Percentiles rank a stretch among this genome's conserved stretches.
Evolutionary conservation across 2,113 vertebrate genomes (phyloP).

Genomic region (Panthera tigris): DNA sequence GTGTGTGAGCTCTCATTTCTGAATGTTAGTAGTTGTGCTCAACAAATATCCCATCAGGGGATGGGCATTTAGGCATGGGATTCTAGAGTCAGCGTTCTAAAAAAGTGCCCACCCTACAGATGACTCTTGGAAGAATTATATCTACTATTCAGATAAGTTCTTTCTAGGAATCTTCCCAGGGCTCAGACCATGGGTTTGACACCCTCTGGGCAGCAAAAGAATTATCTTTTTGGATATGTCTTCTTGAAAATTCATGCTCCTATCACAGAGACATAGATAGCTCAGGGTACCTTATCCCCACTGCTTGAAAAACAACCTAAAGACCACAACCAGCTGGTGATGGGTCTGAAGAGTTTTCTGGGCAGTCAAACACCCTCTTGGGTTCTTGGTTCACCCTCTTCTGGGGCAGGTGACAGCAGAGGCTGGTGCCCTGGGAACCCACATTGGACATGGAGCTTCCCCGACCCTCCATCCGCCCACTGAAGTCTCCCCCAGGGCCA

Average conservation of each 20-base stretch:
- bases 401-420: background rate
- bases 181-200: background rate
- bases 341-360: background rate
- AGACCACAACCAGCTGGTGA: background rate
- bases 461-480: rapidly evolving
- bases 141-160: background rate
- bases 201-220: background rate
- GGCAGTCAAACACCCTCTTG: background rate
- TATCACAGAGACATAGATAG: background rate
- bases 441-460: rapidly evolving
- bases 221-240: background rate
- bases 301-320: background rate
- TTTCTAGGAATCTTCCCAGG: background rate
- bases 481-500: rapidly evolving
- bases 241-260: background rate
- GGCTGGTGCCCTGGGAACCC: background rate
- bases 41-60: background rate
- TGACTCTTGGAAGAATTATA: background rate
- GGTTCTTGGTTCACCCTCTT: background rate
- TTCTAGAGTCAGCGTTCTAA: background rate
- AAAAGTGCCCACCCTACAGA: background rate
- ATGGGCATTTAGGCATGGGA: background rate
- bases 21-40: too few relatives aligned
- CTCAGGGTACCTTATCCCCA: background rate
- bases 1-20: background rate